These are phyloP conservation scores for Leptinotarsa rubiginosa DNA, from an alignment of 2,888 invertebrate genomes.

Conservation along the genomic window DNA sequence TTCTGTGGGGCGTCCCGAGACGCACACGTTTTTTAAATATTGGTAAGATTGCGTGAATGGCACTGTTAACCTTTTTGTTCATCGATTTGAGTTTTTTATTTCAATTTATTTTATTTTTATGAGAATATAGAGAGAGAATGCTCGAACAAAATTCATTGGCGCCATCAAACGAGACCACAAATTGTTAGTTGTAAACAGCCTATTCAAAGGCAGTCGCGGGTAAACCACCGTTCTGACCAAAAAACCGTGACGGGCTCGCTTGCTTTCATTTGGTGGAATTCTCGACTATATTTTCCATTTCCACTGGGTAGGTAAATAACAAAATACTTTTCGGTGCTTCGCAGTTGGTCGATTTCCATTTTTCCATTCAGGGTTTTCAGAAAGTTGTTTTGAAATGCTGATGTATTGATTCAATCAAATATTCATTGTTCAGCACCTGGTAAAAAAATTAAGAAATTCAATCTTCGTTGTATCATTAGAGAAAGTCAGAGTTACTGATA, in stretches of 20 bases:
- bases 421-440: too few relatives aligned
- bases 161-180: not conserved
- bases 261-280: not conserved
- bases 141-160: not conserved
- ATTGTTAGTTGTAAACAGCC: not conserved
- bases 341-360: not conserved
- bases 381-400: too few relatives aligned
- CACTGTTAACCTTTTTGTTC: too few relatives aligned
- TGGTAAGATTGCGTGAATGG: too few relatives aligned
- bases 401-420: too few relatives aligned
- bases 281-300: not conserved
- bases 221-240: constrained; percentile 4
- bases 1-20: too few relatives aligned
- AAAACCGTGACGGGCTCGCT: not conserved
- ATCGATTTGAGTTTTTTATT: too few relatives aligned
- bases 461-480: too few relatives aligned
- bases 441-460: too few relatives aligned
- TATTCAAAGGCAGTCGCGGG: constrained; percentile 3
- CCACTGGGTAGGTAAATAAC: not conserved
- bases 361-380: not conserved
- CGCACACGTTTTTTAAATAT: too few relatives aligned
- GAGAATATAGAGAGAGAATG: not conserved
- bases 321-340: not conserved
- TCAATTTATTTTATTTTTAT: not conserved
- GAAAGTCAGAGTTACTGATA: too few relatives aligned